Base-by-base conservation (phyloP, 1,140 invertebrate genomes). In the Caenorhabditis brenneri region DNA sequence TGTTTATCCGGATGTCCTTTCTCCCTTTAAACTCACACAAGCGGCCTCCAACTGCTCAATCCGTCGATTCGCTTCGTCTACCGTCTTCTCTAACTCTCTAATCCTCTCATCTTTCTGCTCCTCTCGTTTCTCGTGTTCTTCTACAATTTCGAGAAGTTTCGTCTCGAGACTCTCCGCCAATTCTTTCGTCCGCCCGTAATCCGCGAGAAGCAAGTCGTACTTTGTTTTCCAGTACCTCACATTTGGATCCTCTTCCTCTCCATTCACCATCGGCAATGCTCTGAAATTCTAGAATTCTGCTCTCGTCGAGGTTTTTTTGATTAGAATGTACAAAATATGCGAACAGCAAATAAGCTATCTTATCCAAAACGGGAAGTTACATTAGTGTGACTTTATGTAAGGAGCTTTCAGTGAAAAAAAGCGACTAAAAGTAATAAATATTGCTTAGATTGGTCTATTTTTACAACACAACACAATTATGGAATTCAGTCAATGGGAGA, bases 401-500 rank as follows among this genome's bases (percentile, higher is more conserved):
- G n/a, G n/a, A n/a, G n/a, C n/a, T n/a, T n/a, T n/a, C n/a, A n/a
- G n/a, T n/a, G n/a, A n/a, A n/a, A n/a, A n/a, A n/a, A n/a, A n/a
- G n/a, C n/a, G n/a, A n/a, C n/a, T n/a, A n/a, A n/a, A n/a, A n/a
- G n/a, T n/a, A 19, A 46, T 80, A 80, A 80, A 80, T 80, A 53
- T 51, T 55, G 49, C 48, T 51, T 19, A 49, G n/a, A 48, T 82
- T 19, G 29, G 49, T 22, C 42, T 53, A 65, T 39, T 29, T 49
- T 19, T 53, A 74, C 51, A 84, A 33, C 51, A 46, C 33, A 60
- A 69, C 42, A 80, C 78, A 84, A 80, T 84, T 36, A 42, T 82
- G 69, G 46, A 82, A 36, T 39, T 42, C 27, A 24, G 22, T 19
- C 7, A 74, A 49, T 48, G 29, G 36, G 31, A 60, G 9, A 16